Percentiles rank a stretch among this genome's conserved stretches.
These are phyloP conservation scores for Carassius carassius DNA, from an alignment of 2,113 vertebrate species.

Conservation along the genomic window DNA sequence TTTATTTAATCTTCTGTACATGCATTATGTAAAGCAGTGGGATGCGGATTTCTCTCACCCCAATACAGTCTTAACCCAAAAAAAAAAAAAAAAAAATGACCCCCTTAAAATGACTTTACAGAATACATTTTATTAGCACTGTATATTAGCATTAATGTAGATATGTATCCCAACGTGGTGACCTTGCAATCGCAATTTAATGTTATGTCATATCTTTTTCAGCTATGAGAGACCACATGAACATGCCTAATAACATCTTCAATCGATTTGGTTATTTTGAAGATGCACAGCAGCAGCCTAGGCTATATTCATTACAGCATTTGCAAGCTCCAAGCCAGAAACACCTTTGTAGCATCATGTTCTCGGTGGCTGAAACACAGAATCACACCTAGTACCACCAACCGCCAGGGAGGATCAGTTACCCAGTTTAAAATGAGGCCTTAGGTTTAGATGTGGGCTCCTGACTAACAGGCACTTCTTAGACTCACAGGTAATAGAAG, in stretches of 20 bases:
- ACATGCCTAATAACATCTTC: conserved; percentile 52
- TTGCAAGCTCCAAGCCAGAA: background rate
- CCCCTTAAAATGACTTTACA: background rate
- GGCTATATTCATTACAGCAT: conserved; percentile 45
- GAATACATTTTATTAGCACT: conserved; percentile 45
- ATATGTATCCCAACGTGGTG: conserved; percentile 30
- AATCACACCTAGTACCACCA: background rate
- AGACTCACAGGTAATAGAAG: background rate
- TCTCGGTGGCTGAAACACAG: background rate
- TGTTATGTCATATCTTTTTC: conserved; percentile 39
- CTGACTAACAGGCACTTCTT: background rate
- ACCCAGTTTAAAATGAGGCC: background rate
- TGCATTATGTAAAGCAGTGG: conserved; percentile 67
- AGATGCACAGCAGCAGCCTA: conserved; percentile 57
- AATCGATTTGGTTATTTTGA: conserved; percentile 63
- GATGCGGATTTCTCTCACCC: background rate
- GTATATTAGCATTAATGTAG: background rate
- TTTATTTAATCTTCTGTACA: conserved; percentile 82
- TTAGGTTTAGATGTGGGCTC: background rate
- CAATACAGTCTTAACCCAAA: conserved; percentile 28
- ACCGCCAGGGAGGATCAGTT: background rate
- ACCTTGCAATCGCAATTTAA: conserved; percentile 41
- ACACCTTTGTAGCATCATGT: background rate
- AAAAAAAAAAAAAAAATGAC: background rate
- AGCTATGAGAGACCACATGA: conserved; percentile 51